Conservation (phyloP, 2,113 vertebrate species). For the Mola mola region DNA sequence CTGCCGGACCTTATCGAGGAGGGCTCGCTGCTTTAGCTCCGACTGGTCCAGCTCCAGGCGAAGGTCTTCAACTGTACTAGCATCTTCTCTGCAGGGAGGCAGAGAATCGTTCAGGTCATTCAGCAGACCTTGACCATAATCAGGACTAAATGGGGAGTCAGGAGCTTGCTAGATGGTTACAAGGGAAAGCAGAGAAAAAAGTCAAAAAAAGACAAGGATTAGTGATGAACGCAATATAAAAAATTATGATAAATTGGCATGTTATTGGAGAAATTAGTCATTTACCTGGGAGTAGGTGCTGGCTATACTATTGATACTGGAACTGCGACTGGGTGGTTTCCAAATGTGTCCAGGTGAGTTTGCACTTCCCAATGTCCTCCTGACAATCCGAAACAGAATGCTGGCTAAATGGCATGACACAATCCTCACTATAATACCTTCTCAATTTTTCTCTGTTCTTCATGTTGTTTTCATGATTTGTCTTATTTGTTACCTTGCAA, state of each 20-base stretch:
- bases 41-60: conserved; percentile 92
- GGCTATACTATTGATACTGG: conserved; percentile 94
- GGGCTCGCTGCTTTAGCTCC: conserved; percentile 87
- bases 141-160: conserved; percentile 87
- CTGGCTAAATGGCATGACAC: not conserved
- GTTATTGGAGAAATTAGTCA: not conserved
- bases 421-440: not conserved
- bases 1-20: conserved; percentile 82
- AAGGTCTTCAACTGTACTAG: conserved; percentile 87
- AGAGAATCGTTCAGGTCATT: conserved; percentile 81
- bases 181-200: not conserved
- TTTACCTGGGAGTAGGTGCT: conserved; percentile 92
- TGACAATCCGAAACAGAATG: conserved; percentile 59
- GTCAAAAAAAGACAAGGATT: not conserved
- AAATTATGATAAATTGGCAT: conserved; percentile 1
- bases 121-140: conserved; percentile 84
- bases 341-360: conserved; percentile 88
- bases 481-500: conserved; percentile 86
- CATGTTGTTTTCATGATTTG: not conserved
- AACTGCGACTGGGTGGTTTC: conserved; percentile 94
- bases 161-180: conserved; percentile 77
- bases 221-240: not conserved
- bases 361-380: conserved; percentile 86
- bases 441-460: not conserved
- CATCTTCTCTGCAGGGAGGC: conserved; percentile 65